Percentiles rank a stretch among this genome's conserved stretches.
Evolutionary conservation across 37 sponge, comb jelly and placozoan species (phyloP).

Genomic region (Mnemiopsis leidyi): DNA sequence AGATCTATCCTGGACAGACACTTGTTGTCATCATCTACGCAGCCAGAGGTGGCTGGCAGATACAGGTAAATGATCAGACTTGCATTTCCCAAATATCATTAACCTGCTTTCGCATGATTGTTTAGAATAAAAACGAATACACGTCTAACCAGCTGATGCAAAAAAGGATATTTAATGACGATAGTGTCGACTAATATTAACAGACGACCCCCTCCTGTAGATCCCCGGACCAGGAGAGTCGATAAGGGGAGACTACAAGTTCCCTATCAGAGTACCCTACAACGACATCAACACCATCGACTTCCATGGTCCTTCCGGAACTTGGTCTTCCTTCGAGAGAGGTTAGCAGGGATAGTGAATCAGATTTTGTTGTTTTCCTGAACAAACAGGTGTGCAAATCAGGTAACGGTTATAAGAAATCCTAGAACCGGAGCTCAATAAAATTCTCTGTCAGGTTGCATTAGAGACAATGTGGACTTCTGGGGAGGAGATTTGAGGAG

Average conservation of each 20-base stretch:
- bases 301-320: not conserved
- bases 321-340: not conserved
- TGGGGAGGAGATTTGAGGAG: not conserved
- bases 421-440: too few species aligned
- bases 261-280: slow-evolving; percentile 8
- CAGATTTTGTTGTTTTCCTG: too few species aligned
- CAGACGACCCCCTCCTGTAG: too few species aligned
- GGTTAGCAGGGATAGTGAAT: too few species aligned
- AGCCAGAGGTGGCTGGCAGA: not conserved
- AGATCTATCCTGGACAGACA: not conserved
- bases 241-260: not conserved
- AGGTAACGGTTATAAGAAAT: too few species aligned
- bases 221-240: not conserved
- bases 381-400: too few species aligned
- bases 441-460: not conserved
- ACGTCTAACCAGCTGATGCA: too few species aligned
- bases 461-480: not conserved
- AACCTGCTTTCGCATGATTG: too few species aligned
- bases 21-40: not conserved
- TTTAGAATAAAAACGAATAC: too few species aligned
- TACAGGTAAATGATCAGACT: not conserved
- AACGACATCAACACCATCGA: not conserved
- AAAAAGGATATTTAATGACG: too few species aligned
- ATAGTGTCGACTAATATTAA: too few species aligned
- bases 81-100: too few species aligned